A percentile compares a stretch with the other conserved stretches of the same genome.
Evolutionary conservation across 2,113 vertebrate species (phyloP).

Genomic region (Mastomys natalensis): DNA sequence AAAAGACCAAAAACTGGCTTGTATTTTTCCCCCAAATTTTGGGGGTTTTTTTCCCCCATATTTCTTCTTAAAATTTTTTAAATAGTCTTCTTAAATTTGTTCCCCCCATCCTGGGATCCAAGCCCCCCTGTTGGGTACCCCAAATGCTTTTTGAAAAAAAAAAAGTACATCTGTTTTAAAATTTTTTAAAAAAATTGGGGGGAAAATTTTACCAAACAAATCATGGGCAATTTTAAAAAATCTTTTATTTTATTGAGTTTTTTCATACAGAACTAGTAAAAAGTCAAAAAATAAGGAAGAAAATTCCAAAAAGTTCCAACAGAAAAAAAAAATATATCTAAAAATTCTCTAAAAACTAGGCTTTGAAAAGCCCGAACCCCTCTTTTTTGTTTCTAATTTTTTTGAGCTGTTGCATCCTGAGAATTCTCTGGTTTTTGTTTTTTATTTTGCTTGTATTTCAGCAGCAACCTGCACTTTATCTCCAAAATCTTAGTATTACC

Average conservation of each 20-base stretch:
- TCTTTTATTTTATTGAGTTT: conserved; percentile 45
- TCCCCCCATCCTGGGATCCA: conserved; percentile 68
- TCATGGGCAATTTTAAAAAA: conserved; percentile 72
- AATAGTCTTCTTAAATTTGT: conserved; percentile 66
- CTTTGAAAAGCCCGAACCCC: too few relatives aligned
- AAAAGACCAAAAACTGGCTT: conserved; percentile 67
- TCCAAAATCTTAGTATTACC: conserved; percentile 25
- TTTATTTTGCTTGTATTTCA: conserved; percentile 59
- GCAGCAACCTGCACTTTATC: not conserved
- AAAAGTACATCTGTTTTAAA: conserved; percentile 69
- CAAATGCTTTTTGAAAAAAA: conserved; percentile 62
- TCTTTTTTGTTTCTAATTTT: too few relatives aligned
- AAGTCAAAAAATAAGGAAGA: conserved; percentile 53
- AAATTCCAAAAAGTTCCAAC: too few relatives aligned
- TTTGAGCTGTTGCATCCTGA: too few relatives aligned
- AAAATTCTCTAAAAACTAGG: too few relatives aligned
- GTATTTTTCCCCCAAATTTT: too few relatives aligned
- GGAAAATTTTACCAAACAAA: conserved; percentile 73
- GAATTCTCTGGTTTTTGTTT: conserved; percentile 52
- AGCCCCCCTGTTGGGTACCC: conserved; percentile 66
- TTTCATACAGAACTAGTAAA: conserved; percentile 36
- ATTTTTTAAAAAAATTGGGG: conserved; percentile 65
- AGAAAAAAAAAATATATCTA: too few relatives aligned
- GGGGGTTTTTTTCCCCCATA: too few relatives aligned
- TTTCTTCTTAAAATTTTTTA: too few relatives aligned